A percentile compares a stretch with the other conserved stretches of the same genome.
Evolutionary conservation across 1,140 invertebrate genomes (phyloP).

Genomic region (Drosophila seguyi): DNA sequence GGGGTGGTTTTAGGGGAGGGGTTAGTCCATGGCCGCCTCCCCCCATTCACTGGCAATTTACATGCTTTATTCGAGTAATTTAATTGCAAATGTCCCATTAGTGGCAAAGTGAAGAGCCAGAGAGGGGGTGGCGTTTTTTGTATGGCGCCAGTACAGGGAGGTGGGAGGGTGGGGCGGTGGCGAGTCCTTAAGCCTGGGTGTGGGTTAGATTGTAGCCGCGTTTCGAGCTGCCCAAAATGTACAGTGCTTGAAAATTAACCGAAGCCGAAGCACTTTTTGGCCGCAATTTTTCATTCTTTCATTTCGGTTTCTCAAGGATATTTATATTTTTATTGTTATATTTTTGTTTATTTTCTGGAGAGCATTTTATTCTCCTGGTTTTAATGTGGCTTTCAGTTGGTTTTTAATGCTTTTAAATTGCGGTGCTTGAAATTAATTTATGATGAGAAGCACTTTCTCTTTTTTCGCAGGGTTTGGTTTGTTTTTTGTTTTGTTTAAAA

Average conservation of each 20-base stretch:
- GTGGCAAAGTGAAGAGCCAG: slow-evolving; percentile 54
- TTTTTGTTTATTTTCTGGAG: not conserved
- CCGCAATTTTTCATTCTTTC: not conserved
- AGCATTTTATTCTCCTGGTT: not conserved
- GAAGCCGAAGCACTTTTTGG: slow-evolving; percentile 1
- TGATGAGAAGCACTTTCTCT: not conserved
- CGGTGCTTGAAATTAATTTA: not conserved
- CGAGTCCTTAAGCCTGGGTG: not conserved
- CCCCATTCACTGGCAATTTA: slow-evolving; percentile 78
- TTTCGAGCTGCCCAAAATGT: slow-evolving; percentile 41
- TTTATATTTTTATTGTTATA: not conserved
- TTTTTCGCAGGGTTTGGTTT: not conserved
- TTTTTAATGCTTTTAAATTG: slow-evolving; percentile 2
- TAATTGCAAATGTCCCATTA: slow-evolving; percentile 81
- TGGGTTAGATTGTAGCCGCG: slow-evolving; percentile 22
- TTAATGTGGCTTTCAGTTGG: not conserved
- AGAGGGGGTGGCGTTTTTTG: slow-evolving; percentile 1
- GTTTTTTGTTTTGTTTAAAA: not conserved
- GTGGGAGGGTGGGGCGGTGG: not conserved
- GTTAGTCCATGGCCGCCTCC: slow-evolving; percentile 31
- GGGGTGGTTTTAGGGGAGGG: not conserved
- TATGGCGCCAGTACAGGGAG: not conserved
- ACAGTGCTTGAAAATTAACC: slow-evolving; percentile 16
- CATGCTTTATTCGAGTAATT: slow-evolving; percentile 83
- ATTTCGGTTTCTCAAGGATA: not conserved